Evolutionary conservation across 2,888 invertebrate species (phyloP).

Genomic region (Micropterix aruncella): DNA sequence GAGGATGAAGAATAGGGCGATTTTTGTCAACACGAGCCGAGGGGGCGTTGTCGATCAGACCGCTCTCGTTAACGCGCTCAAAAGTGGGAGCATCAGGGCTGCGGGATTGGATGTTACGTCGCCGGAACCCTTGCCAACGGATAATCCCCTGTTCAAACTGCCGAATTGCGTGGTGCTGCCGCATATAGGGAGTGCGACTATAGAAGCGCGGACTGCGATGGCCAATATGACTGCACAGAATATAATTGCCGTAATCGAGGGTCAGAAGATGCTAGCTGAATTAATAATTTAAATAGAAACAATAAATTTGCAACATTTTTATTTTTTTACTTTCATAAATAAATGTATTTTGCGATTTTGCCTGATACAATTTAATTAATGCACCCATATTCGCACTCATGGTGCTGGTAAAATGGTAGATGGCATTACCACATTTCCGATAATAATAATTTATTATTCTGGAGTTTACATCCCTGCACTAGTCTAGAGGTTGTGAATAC

Average conservation of each 20-base stretch:
- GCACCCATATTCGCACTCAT: too few species aligned
- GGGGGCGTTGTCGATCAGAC: conserved; percentile 76
- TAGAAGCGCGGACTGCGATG: conserved; percentile 72
- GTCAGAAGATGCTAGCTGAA: conserved; percentile 54
- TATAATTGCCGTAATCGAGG: conserved; percentile 63
- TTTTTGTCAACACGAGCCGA: conserved; percentile 80
- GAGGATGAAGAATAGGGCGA: conserved; percentile 74
- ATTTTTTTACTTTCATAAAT: too few species aligned
- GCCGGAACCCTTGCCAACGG: conserved; percentile 77
- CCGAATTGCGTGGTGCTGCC: conserved; percentile 71
- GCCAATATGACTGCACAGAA: conserved; percentile 70
- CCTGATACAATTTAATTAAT: too few species aligned
- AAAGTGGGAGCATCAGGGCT: conserved; percentile 53
- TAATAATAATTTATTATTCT: too few species aligned
- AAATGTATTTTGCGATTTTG: too few species aligned
- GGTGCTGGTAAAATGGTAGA: too few species aligned
- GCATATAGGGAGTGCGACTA: conserved; percentile 87
- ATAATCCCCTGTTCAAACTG: conserved; percentile 59
- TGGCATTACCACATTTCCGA: too few species aligned
- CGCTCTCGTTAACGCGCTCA: conserved; percentile 62
- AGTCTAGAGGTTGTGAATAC: too few species aligned
- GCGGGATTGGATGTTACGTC: conserved; percentile 88
- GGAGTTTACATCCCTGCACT: too few species aligned
- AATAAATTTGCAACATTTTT: too few species aligned
- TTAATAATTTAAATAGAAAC: too few species aligned